Evolutionary conservation across 2,797 vertebrate species (phyloP).

Genomic region (Micromesistius poutassou): DNA sequence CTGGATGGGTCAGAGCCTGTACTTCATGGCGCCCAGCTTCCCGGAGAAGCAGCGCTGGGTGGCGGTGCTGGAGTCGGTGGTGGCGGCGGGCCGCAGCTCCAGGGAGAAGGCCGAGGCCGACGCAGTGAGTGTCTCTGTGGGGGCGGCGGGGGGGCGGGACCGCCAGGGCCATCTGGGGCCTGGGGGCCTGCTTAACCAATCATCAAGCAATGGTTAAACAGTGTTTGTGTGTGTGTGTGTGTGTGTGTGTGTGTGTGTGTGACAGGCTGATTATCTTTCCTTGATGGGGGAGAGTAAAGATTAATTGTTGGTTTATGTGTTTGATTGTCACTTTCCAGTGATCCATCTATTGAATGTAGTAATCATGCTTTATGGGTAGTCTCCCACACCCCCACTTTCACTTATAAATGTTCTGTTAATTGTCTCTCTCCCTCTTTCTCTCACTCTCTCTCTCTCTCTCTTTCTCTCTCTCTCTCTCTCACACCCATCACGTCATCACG

Average conservation of each 20-base stretch:
- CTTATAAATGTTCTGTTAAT: conserved; percentile 56
- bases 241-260: no score
- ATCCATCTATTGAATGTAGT: not conserved
- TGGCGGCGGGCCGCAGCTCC: conserved; percentile 87
- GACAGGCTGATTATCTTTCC: not conserved
- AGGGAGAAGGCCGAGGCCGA: conserved; percentile 97
- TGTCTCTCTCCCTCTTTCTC: conserved; percentile 58
- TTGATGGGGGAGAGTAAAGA: not conserved
- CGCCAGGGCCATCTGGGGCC: not conserved
- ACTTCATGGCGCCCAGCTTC: conserved; percentile 94
- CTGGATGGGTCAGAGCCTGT: conserved; percentile 93
- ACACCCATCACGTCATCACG: conserved; percentile 46
- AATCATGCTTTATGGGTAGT: conserved; percentile 25
- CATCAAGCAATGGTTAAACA: not conserved
- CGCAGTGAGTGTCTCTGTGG: conserved; percentile 84
- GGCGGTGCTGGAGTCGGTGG: conserved; percentile 90
- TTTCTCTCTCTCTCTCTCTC: conserved; percentile 29
- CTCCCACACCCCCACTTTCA: conserved; percentile 25
- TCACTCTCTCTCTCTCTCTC: conserved; percentile 41
- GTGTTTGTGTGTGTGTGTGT: not conserved
- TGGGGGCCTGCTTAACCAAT: not conserved
- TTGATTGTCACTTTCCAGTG: not conserved
- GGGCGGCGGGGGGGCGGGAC: not conserved
- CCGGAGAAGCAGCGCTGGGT: conserved; percentile 99
- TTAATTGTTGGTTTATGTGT: not conserved